Percentiles rank a stretch among this genome's conserved stretches.
These are phyloP conservation scores for Chroicocephalus ridibundus DNA, from an alignment of 2,113 vertebrate genomes.

Conservation along the genomic window DNA sequence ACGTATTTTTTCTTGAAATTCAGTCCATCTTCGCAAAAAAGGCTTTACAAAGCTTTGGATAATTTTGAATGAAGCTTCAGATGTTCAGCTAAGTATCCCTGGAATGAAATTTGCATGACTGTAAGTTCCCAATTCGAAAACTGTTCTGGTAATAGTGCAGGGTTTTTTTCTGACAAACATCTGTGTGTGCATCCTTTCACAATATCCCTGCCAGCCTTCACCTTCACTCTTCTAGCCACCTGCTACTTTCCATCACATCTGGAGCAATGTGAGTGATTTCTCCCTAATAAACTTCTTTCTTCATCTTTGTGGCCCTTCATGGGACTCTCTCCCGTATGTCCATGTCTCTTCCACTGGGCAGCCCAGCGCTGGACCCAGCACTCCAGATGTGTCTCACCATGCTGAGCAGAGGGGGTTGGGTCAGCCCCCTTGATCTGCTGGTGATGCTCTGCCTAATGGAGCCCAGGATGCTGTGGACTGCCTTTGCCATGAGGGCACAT, in stretches of 20 bases:
- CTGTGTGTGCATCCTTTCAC: neutral
- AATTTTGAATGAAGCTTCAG: neutral
- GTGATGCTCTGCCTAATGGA: neutral
- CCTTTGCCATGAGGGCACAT: neutral
- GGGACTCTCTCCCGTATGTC: fast-evolving
- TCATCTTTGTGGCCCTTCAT: neutral
- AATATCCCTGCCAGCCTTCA: neutral
- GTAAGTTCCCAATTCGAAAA: neutral
- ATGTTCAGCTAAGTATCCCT: neutral
- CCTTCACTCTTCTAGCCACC: neutral
- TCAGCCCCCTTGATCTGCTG: neutral
- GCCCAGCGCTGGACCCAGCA: neutral
- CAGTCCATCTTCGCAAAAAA: neutral
- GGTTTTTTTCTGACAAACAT: neutral
- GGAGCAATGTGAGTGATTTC: neutral
- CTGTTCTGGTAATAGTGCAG: neutral
- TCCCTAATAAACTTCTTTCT: neutral
- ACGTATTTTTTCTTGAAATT: neutral
- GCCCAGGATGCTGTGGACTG: neutral
- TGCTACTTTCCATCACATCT: neutral
- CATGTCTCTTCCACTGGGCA: fast-evolving
- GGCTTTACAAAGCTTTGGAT: neutral
- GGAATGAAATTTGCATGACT: neutral
- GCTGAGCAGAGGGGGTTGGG: neutral
- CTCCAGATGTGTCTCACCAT: neutral